Conservation (phyloP, 1,140 invertebrate species). For the Zaprionus nigranus region DNA sequence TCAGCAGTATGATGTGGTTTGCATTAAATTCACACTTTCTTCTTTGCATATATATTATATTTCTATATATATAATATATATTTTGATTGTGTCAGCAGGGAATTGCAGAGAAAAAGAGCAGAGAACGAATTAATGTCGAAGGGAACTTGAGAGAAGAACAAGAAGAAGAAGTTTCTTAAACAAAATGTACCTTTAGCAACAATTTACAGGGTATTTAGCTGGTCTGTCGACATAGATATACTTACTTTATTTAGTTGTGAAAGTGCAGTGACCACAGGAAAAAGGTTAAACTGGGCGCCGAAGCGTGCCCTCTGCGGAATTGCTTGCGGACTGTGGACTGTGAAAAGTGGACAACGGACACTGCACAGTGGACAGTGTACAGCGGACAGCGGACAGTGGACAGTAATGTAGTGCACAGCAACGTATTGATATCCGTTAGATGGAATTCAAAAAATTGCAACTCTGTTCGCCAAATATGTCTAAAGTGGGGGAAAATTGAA, state of each 20-base stretch:
- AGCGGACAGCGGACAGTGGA: background rate
- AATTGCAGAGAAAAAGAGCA: background rate
- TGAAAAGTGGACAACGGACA: background rate
- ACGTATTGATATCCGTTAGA: background rate
- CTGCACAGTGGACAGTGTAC: background rate
- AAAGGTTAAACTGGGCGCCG: slow-evolving; percentile 70
- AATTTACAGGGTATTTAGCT: slow-evolving; percentile 10
- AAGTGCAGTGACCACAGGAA: slow-evolving; percentile 63
- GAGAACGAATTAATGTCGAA: too few relatives aligned
- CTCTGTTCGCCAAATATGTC: background rate
- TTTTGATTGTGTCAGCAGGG: background rate
- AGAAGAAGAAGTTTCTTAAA: background rate
- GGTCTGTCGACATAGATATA: slow-evolving; percentile 4
- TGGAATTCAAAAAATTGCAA: background rate
- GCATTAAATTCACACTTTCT: background rate
- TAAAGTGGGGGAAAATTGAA: slow-evolving; percentile 6
- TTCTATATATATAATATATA: too few relatives aligned
- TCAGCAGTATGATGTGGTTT: background rate
- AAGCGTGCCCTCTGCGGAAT: slow-evolving; percentile 60
- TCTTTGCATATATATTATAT: background rate
- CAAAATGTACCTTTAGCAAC: background rate
- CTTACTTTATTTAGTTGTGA: slow-evolving; percentile 60
- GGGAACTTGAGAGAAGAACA: too few relatives aligned
- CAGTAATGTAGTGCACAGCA: too few relatives aligned
- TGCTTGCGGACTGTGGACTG: slow-evolving; percentile 2